phyloP scores from a whole-genome alignment of 2,797 vertebrate genomes.

The Gadopsis bispinosus region DNA sequence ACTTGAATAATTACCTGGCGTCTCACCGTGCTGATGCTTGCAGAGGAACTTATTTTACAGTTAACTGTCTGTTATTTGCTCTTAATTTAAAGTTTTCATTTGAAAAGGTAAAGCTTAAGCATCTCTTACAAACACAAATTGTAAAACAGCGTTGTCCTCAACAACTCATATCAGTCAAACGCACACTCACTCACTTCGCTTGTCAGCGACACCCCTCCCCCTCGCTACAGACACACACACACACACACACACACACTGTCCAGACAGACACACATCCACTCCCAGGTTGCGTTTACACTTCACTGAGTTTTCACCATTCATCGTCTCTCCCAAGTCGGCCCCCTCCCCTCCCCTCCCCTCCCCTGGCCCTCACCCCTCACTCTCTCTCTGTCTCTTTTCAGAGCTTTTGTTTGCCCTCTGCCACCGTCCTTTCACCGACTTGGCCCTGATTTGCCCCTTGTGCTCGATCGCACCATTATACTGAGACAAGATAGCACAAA shows the following conservation, averaged over 20 bases:
- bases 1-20: not conserved
- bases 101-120: too few species aligned
- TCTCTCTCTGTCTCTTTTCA: constrained; percentile 88
- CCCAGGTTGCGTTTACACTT: constrained; percentile 95
- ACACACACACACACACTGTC: constrained; percentile 82
- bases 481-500: constrained; percentile 77
- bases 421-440: constrained; percentile 92
- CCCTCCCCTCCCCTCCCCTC: constrained; percentile 8
- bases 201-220: constrained; percentile 61
- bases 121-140: constrained; percentile 11
- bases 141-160: constrained; percentile 17
- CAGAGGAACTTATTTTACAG: not conserved
- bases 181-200: constrained; percentile 71
- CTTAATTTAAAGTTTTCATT: too few species aligned
- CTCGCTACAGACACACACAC: constrained; percentile 78
- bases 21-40: not conserved
- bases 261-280: constrained; percentile 67
- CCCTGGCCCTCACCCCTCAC: constrained; percentile 66
- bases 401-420: constrained; percentile 94
- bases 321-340: constrained; percentile 88
- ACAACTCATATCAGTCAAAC: constrained; percentile 60
- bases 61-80: not conserved
- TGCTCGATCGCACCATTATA: constrained; percentile 85
- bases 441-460: constrained; percentile 91
- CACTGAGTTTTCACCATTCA: constrained; percentile 95